Evolutionary conservation across 2,797 vertebrate species (phyloP).

Genomic region (Liparis tanakae): DNA sequence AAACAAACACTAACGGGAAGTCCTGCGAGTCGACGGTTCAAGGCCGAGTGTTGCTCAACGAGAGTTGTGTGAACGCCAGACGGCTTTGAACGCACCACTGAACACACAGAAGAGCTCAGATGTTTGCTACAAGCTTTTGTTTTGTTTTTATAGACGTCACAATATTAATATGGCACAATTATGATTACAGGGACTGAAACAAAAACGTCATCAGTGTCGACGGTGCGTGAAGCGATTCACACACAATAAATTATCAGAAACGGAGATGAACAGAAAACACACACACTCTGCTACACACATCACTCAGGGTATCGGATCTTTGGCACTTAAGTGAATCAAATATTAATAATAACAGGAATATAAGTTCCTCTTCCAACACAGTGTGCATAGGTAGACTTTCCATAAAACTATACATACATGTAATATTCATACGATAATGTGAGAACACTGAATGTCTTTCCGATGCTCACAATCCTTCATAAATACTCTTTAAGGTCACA

Average conservation of each 20-base stretch:
- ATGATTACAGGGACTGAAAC: conserved; percentile 51
- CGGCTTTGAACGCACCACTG: not conserved
- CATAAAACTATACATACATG: conserved; percentile 71
- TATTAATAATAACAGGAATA: conserved; percentile 38
- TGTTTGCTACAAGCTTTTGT: conserved; percentile 17
- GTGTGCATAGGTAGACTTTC: conserved; percentile 69
- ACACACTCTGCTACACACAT: conserved; percentile 57
- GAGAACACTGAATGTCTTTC: conserved; percentile 35
- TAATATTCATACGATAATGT: conserved; percentile 56
- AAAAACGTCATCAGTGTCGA: conserved; percentile 49
- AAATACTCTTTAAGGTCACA: conserved; percentile 58
- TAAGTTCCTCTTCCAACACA: conserved; percentile 43
- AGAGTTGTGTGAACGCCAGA: not conserved
- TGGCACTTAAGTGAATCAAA: conserved; percentile 72
- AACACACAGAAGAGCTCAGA: conserved; percentile 3
- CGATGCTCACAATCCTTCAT: conserved; percentile 45
- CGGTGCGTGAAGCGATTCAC: conserved; percentile 67
- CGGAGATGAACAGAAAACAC: conserved; percentile 30
- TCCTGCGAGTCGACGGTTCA: too few relatives aligned
- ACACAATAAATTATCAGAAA: conserved; percentile 75
- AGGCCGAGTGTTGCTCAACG: conserved; percentile 27
- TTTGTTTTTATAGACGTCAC: conserved; percentile 64
- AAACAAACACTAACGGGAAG: too few relatives aligned
- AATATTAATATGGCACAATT: conserved; percentile 53
- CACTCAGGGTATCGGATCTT: conserved; percentile 62